Evolutionary conservation across 2,797 vertebrate genomes (phyloP), one percentile per base, ranked within the genome.

Genomic region (Catostomus latipinnis): DNA sequence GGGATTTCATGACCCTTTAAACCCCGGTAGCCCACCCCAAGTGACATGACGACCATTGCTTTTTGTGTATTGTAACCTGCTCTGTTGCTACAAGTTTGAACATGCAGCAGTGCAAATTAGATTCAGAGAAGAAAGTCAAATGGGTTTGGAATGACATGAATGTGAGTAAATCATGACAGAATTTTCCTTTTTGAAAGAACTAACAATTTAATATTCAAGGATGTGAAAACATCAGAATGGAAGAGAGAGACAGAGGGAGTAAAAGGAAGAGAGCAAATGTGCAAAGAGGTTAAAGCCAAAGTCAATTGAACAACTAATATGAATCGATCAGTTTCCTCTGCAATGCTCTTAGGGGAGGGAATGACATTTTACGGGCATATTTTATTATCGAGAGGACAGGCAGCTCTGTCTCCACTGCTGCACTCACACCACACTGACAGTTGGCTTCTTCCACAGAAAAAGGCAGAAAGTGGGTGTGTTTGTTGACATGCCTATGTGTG

Each of bases 301-400:
- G 93, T 95, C 94, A 95, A 94, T 93, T 93, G 92, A 92, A 93
- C 92, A 93, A 91, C 92, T 93, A 94, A 94, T 94, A 93, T 91
- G 92, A 93, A 94, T 94, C 90, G 92, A 94, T 94, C 91, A 92
- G 89, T 91, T 90, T 91, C 91, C 91, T 90, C 91, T 91, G 89
- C 90, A 86, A 78, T 83, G 89, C 89, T 91, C 93, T 92, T 88
- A 89, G 61, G 92, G 91, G 93, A 93, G 86, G 66, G 78, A 76
- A 87, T 94, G 93, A 95, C 94, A 94, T 95, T 94, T 93, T 92
- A 91, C 91, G 92, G 92, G 91, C 90, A 89, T 91, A 91, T 93
- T 93, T 94, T 91, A 92, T 92, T 92, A 89, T 91, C 87, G 88
- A 87, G 89, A 82, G 87, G 86, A 85, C 89, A 85, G 56, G 79